Conservation (phyloP, 2,113 vertebrate genomes). For the human (Homo sapiens) region GRCh38 chr2:108823001-108823500, state of each 20-base stretch:
- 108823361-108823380: not conserved
- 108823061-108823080: not conserved
- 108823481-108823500: not conserved
- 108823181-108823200: not conserved
- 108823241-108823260: not conserved
- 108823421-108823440: not conserved
- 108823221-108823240: not conserved
- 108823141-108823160: not conserved
- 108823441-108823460: not conserved
- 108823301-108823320: not conserved
- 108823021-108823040: not conserved
- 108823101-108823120: not conserved
- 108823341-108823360: not conserved
- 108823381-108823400: not conserved
- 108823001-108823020: not conserved
- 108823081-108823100: not conserved
- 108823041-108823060: not conserved
- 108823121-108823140: not conserved
- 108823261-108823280: not conserved
- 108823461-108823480: not conserved
- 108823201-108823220: not conserved
- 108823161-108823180: not conserved
- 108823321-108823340: not conserved
- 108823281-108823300: not conserved
- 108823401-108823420: not conserved